Conservation (phyloP, 1,140 invertebrate genomes). For the Cyrtorhinus lividipennis region DNA sequence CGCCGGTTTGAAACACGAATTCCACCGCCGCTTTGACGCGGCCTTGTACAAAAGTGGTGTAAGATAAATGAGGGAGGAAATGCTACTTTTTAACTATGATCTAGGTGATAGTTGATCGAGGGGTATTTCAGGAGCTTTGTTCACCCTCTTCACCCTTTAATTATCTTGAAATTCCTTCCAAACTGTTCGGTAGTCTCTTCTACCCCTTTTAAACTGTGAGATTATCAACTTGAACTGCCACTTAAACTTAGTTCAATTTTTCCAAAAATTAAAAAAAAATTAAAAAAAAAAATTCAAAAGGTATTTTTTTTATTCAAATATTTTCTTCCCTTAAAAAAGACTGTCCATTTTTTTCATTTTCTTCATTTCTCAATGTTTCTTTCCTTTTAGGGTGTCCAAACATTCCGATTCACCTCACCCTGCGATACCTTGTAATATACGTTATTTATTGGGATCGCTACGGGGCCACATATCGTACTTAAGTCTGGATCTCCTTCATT, state of each 20-base stretch:
- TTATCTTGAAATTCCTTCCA: neutral
- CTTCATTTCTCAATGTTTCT: neutral
- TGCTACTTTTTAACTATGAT: neutral
- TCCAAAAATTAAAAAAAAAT: neutral
- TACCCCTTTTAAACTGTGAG: neutral
- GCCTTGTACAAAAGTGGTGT: too few species aligned
- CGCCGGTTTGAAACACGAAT: slow-evolving; percentile 35
- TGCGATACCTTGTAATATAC: too few species aligned
- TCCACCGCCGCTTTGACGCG: neutral
- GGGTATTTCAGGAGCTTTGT: neutral
- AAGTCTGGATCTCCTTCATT: too few species aligned
- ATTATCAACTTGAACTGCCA: neutral
- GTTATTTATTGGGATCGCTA: too few species aligned
- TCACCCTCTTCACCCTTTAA: neutral
- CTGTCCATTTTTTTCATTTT: neutral
- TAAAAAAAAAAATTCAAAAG: too few species aligned
- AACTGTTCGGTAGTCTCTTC: too few species aligned
- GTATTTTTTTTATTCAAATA: too few species aligned
- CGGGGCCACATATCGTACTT: too few species aligned
- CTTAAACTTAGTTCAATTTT: neutral
- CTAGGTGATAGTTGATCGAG: neutral
- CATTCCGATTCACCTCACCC: too few species aligned
- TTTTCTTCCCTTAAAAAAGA: too few species aligned
- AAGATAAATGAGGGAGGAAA: too few species aligned
- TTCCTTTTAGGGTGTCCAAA: too few species aligned